Percentiles rank a stretch among this genome's conserved stretches.
phyloP scores from a whole-genome alignment of 1,140 invertebrate species.

The Frieseomelitta varia region DNA sequence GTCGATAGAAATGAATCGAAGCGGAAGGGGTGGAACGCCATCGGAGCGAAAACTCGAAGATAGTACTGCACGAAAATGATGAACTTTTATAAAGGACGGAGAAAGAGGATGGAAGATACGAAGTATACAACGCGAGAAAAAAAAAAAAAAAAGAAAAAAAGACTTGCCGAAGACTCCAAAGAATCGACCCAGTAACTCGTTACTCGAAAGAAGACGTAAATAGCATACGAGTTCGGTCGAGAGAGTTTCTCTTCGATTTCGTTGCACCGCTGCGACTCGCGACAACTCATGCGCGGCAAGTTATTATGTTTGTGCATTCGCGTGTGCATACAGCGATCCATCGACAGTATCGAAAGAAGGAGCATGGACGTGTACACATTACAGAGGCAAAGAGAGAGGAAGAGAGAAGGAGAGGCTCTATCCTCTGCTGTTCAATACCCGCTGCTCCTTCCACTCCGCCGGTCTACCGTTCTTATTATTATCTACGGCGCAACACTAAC shows the following conservation, averaged over 20 bases:
- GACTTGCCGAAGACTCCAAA: background rate
- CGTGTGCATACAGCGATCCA: conserved; percentile 27
- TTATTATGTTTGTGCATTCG: conserved; percentile 55
- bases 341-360: conserved; percentile 33
- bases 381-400: background rate
- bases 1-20: conserved; percentile 12
- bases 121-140: background rate
- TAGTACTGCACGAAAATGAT: background rate
- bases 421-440: conserved; percentile 19
- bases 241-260: conserved; percentile 55
- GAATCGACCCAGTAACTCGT: conserved; percentile 5
- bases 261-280: conserved; percentile 16
- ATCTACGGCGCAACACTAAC: conserved; percentile 67
- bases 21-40: background rate
- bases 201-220: conserved; percentile 15
- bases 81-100: background rate
- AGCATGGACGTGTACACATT: background rate
- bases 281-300: conserved; percentile 48
- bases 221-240: conserved; percentile 5
- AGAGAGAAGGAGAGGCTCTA: background rate
- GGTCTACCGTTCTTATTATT: conserved; percentile 66
- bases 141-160: no score
- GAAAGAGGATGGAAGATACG: background rate
- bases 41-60: background rate
- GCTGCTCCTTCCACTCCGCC: background rate